Evolutionary conservation across 1,140 invertebrate species (phyloP).

Genomic region (Plodia interpunctella): DNA sequence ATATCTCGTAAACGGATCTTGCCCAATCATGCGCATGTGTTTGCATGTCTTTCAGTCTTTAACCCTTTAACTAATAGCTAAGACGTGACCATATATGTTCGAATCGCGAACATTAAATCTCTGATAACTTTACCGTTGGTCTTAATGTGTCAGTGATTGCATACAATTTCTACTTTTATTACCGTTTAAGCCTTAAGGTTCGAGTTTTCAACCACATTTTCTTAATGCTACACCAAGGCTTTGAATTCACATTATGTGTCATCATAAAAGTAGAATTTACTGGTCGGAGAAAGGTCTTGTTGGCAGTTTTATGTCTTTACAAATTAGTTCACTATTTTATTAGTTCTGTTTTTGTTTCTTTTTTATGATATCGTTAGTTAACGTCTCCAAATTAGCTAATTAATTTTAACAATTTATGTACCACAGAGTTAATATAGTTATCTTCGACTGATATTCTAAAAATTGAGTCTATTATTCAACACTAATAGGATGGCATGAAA

Average conservation of each 20-base stretch:
- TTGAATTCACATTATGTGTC: constrained; percentile 2
- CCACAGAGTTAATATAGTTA: no score
- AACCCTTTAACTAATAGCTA: constrained; percentile 56
- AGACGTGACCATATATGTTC: constrained; percentile 61
- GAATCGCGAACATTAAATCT: constrained; percentile 58
- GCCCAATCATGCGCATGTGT: constrained; percentile 19
- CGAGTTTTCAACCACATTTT: constrained; percentile 10
- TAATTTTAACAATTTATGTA: no score
- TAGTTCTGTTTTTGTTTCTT: no score
- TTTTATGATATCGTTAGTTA: no score
- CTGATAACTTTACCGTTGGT: constrained; percentile 30
- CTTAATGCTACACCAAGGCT: background rate
- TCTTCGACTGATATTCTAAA: no score
- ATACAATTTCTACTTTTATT: constrained; percentile 36
- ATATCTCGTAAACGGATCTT: constrained; percentile 7
- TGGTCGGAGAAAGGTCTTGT: no score
- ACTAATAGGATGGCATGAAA: no score
- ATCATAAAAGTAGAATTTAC: background rate
- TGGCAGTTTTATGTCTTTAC: no score
- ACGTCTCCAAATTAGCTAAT: no score
- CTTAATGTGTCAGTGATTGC: constrained; percentile 56
- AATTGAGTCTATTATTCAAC: no score
- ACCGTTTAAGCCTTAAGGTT: constrained; percentile 11
- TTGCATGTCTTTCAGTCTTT: constrained; percentile 51
- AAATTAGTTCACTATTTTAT: no score